A percentile compares a stretch with the other conserved stretches of the same genome.
Conservation (phyloP, 2,113 vertebrate species). For the Rhabdomys dilectus region DNA sequence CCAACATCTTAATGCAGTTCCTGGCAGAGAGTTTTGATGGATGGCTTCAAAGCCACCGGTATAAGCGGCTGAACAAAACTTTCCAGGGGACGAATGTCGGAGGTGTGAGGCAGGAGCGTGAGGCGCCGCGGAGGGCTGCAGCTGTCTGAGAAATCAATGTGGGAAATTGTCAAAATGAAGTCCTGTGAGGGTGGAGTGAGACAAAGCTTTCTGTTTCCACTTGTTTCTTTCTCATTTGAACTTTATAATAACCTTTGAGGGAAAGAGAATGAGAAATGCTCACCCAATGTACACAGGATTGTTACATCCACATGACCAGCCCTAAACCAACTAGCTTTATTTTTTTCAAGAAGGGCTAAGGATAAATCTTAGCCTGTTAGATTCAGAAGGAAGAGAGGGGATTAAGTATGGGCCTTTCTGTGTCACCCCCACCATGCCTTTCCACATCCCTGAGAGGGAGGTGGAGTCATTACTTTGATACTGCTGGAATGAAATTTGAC, state of each 20-base stretch:
- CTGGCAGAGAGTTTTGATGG: constrained; percentile 76
- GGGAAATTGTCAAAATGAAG: constrained; percentile 8
- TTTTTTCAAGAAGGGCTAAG: not conserved
- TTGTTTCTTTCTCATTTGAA: not conserved
- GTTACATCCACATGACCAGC: not conserved
- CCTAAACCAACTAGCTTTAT: not conserved
- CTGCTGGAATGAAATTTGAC: not conserved
- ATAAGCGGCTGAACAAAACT: constrained; percentile 68
- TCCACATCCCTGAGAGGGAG: not conserved
- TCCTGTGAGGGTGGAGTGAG: not conserved
- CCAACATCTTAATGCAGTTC: constrained; percentile 80
- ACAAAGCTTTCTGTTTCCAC: not conserved
- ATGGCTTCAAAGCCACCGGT: constrained; percentile 70
- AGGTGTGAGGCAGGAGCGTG: not conserved
- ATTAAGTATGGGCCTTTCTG: not conserved
- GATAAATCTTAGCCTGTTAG: not conserved
- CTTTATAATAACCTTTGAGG: not conserved
- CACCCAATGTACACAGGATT: not conserved
- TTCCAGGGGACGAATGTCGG: constrained; percentile 61
- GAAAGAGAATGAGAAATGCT: not conserved
- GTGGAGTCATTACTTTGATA: too few relatives aligned
- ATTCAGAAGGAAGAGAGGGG: not conserved
- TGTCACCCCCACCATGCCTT: not conserved
- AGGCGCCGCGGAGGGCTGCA: not conserved
- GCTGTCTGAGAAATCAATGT: constrained; percentile 30